These are phyloP conservation scores for Molossus molossus DNA, from an alignment of 2,797 vertebrate species.

Conservation along the genomic window DNA sequence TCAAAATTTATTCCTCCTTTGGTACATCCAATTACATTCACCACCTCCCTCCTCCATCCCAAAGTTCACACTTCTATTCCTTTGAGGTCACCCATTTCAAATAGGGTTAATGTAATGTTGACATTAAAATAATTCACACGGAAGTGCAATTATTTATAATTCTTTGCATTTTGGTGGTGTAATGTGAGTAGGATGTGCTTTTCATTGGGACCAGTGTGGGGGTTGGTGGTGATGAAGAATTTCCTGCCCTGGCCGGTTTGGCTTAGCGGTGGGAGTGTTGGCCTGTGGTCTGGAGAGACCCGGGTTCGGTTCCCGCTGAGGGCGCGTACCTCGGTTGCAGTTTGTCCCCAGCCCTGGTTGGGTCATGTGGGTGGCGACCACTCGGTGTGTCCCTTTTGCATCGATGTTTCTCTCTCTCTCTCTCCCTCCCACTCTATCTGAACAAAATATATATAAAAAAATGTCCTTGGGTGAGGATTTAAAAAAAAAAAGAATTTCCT, in stretches of 20 bases:
- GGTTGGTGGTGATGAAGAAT: not conserved
- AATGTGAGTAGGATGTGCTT: not conserved
- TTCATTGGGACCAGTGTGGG: not conserved
- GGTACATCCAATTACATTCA: not conserved
- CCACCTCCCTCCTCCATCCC: not conserved
- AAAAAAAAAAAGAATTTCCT: not conserved
- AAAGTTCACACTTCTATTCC: not conserved
- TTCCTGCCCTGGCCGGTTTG: not conserved
- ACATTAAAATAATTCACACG: not conserved
- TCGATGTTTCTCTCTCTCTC: no score
- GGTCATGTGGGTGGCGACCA: no score
- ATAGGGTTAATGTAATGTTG: not conserved
- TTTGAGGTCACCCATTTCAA: not conserved
- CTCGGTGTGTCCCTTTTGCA: no score
- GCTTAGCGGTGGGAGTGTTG: no score
- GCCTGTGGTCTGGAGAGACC: no score
- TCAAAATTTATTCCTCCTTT: not conserved
- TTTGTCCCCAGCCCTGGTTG: no score
- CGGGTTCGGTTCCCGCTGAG: no score
- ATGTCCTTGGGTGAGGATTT: no score
- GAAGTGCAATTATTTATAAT: not conserved
- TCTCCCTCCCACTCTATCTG: no score
- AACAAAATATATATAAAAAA: no score
- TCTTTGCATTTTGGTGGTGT: not conserved
- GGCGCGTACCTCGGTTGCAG: no score